Conservation (phyloP, 2,797 vertebrate species). For the Lacerta bilineata region DNA sequence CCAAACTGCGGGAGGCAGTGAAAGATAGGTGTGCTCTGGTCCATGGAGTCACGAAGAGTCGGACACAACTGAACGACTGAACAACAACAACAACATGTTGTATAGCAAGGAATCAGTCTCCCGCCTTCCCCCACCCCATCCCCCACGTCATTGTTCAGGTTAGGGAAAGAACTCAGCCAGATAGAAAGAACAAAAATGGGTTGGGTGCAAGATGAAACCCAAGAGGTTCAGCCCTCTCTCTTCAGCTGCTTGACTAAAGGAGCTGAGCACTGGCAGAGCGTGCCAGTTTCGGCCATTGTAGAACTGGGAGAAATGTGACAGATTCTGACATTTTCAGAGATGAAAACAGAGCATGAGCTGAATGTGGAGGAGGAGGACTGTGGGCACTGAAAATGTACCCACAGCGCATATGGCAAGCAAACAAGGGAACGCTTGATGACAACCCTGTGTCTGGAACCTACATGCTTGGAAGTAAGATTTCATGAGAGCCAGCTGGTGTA, state of each 20-base stretch:
- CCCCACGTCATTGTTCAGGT: no score
- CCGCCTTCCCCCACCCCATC: no score
- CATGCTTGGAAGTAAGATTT: conserved; percentile 44
- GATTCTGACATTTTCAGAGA: conserved; percentile 72
- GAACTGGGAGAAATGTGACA: conserved; percentile 56
- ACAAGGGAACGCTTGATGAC: conserved; percentile 55
- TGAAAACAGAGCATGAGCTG: conserved; percentile 65
- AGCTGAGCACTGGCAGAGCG: not conserved
- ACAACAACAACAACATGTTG: no score
- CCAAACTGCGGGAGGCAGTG: no score
- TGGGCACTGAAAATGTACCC: conserved; percentile 69
- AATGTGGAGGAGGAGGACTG: conserved; percentile 69
- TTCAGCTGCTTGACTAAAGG: conserved; percentile 29
- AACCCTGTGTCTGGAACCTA: not conserved
- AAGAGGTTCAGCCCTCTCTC: not conserved
- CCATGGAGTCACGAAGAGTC: no score
- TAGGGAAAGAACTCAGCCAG: no score
- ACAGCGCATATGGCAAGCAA: conserved; percentile 70
- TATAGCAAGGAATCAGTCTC: no score
- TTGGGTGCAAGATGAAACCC: no score
- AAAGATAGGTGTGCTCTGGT: no score
- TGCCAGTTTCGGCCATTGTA: conserved; percentile 29
- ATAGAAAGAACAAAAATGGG: no score
- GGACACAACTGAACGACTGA: no score
- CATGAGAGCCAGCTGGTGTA: conserved; percentile 13